Evolutionary conservation across 2,113 vertebrate species (phyloP).

Genomic region (Phoenicopterus ruber): DNA sequence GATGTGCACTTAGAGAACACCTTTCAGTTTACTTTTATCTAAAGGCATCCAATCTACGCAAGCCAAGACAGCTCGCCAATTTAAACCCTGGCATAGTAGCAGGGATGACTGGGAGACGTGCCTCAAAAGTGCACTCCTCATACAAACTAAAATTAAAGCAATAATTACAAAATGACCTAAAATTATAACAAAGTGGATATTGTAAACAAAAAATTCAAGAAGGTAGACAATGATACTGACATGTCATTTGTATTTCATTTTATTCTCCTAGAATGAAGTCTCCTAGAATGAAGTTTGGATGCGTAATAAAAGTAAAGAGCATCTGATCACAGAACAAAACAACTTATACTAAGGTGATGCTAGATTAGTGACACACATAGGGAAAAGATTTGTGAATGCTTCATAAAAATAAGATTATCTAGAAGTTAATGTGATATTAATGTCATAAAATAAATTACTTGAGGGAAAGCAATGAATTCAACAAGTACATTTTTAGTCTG

Average conservation of each 20-base stretch:
- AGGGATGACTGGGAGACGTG: not conserved
- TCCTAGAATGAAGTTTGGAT: not conserved
- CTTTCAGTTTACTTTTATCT: not conserved
- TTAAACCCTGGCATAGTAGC: not conserved
- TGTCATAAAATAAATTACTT: not conserved
- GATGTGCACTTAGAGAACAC: not conserved
- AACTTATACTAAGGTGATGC: not conserved
- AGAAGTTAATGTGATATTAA: not conserved
- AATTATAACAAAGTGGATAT: not conserved
- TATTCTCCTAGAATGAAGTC: not conserved
- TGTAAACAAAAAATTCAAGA: not conserved
- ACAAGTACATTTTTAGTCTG: not conserved
- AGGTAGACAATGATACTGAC: not conserved
- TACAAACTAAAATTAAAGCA: not conserved
- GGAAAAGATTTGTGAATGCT: not conserved
- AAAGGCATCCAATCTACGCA: not conserved
- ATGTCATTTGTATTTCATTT: not conserved
- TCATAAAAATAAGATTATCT: not conserved
- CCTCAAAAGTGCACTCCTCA: not conserved
- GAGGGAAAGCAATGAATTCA: not conserved
- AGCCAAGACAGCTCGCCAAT: not conserved
- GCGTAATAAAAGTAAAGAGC: not conserved
- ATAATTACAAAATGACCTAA: not conserved
- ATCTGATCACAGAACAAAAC: not conserved
- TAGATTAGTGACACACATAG: not conserved